Conservation (phyloP, 2,113 vertebrate genomes). For the Ochotona curzoniae region DNA sequence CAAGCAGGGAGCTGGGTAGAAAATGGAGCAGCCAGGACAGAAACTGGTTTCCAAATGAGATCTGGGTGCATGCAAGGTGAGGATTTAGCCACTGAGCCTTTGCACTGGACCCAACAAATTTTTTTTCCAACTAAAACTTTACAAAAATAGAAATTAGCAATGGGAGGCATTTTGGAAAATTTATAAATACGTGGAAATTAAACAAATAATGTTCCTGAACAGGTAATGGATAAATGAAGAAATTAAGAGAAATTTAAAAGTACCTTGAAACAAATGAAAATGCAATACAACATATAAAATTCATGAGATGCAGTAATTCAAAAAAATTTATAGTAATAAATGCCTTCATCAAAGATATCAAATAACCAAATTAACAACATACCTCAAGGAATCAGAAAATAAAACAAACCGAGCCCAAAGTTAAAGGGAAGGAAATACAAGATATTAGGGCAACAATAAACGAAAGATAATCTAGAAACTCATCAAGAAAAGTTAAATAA, state of each 20-base stretch:
- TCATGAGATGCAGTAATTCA: background rate
- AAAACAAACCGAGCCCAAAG: background rate
- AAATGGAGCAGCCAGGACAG: too few relatives aligned
- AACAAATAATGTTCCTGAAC: too few relatives aligned
- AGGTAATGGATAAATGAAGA: too few relatives aligned
- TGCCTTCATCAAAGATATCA: background rate
- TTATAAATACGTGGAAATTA: background rate
- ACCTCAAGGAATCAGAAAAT: background rate
- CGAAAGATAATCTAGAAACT: background rate
- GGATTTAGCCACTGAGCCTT: too few relatives aligned
- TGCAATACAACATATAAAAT: too few relatives aligned
- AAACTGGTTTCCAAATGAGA: too few relatives aligned
- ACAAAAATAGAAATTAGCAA: background rate
- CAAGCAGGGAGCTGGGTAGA: too few relatives aligned
- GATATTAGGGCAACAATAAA: background rate
- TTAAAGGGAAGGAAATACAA: background rate
- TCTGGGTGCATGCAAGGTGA: too few relatives aligned
- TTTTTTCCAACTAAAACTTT: background rate
- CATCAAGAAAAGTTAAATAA: background rate
- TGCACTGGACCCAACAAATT: too few relatives aligned
- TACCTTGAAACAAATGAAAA: background rate
- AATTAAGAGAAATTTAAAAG: background rate
- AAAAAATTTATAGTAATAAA: background rate
- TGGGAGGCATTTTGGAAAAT: background rate
- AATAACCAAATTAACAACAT: background rate